Percentiles rank a stretch among this genome's conserved stretches.
Conservation (phyloP, 2,113 vertebrate genomes). For the Actinemys pallida region DNA sequence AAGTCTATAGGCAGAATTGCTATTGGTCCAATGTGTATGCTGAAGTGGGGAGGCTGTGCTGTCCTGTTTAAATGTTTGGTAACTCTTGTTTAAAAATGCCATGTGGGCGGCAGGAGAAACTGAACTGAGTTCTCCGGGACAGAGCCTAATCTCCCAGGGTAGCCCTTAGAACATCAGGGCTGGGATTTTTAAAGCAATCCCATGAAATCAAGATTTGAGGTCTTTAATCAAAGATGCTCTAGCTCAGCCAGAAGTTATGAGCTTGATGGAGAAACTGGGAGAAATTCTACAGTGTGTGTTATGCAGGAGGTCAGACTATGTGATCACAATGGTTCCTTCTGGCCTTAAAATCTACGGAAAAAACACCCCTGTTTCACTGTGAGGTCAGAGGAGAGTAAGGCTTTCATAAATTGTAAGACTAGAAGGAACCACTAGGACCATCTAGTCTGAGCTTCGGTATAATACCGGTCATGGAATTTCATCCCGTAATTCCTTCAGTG, state of each 20-base stretch:
- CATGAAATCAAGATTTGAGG: not conserved
- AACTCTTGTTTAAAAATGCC: not conserved
- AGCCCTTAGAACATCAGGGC: not conserved
- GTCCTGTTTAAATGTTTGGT: not conserved
- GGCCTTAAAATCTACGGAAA: not conserved
- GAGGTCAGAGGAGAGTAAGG: rapidly evolving
- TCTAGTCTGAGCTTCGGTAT: not conserved
- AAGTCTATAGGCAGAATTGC: not conserved
- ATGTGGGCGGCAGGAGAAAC: not conserved
- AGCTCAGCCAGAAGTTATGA: not conserved
- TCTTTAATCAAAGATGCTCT: not conserved
- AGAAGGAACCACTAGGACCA: not conserved
- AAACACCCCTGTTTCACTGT: not conserved
- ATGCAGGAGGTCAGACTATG: not conserved
- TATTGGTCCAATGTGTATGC: not conserved
- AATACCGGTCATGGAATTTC: not conserved
- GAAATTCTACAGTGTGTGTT: not conserved
- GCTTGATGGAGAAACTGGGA: not conserved
- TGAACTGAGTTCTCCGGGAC: not conserved
- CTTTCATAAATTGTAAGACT: not conserved
- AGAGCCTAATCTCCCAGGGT: rapidly evolving
- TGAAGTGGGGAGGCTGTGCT: rapidly evolving
- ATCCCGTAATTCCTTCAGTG: not conserved
- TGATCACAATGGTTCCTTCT: not conserved
- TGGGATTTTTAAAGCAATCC: not conserved